Base-by-base conservation (phyloP, 2,888 invertebrate genomes). In the Strigamia crassipes region DNA sequence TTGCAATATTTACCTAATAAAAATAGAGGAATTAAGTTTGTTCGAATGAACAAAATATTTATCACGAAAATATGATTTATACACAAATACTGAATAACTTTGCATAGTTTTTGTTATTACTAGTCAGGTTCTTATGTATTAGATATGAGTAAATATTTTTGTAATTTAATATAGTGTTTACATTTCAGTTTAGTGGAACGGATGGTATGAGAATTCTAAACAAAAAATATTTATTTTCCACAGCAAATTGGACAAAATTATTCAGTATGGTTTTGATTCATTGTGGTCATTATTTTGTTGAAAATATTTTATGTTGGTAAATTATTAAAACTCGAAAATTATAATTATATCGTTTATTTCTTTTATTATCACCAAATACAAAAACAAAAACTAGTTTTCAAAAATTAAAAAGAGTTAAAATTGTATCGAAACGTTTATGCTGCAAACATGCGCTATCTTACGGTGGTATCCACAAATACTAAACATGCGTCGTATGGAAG, bases 401-500 rank as follows among this genome's bases (percentile, higher is more conserved):
- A 38, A 38, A 38, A 38, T 38, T 4, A 38, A 38, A 38, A 38
- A 1, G 38, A 38, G 10, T 0, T 38, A 38, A 6, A 38, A 38
- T 2, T 38, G 0, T 18, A 18, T 46, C 15, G n/a, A 18, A 2
- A 56, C 18, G 1, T 18, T 9, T 31, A 13, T n/a, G 3, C 73
- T 73, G 73, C 73, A 31, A 31, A 10, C 31, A 73, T 31, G 31
- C 73, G 73, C 73, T 27, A 73, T 73, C 73, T 73, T 27, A n/a
- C 31, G 73, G 73, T 31, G 73, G 73, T 13, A 23, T 31, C 73
- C 31, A 73, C 27, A 23, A 73, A 12, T 12, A 31, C 73, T 73
- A n/a, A 73, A 73, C 27, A 23, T 31, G 31, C 73, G 31, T 56
- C 73, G 73, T 31, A 73, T 73, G 73, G 73, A 73, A 27, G 73